Percentiles rank a stretch among this genome's conserved stretches.
Evolutionary conservation across 92 coral and sea anemone species (phyloP).

Genomic region (Epizoanthus stellaris): DNA sequence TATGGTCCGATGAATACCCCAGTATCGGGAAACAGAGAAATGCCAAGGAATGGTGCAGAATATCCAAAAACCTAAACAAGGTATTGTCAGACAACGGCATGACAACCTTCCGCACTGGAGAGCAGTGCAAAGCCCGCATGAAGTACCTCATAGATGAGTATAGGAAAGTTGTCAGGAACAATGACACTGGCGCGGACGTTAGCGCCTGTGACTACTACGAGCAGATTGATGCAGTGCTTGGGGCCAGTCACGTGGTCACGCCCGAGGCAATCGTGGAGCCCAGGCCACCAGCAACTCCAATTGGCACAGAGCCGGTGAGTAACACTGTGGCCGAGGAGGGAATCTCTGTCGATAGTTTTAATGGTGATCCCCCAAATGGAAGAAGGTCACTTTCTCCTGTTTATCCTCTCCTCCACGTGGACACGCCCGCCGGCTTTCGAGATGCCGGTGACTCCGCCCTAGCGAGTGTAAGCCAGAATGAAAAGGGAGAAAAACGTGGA

Average conservation of each 20-base stretch:
- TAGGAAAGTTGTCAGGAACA: conserved; percentile 46
- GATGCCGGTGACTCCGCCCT: not conserved
- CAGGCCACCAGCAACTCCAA: not conserved
- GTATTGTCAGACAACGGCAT: conserved; percentile 60
- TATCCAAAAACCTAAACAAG: conserved; percentile 58
- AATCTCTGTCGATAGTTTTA: conserved; percentile 40
- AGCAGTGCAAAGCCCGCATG: conserved; percentile 70
- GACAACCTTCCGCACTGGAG: conserved; percentile 61
- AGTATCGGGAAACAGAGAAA: conserved; percentile 62
- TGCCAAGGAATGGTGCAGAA: conserved; percentile 61
- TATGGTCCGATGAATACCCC: conserved; percentile 61
- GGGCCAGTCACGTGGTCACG: conserved; percentile 28
- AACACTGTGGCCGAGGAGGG: conserved; percentile 46
- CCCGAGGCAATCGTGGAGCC: conserved; percentile 14
- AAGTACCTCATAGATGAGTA: conserved; percentile 61
- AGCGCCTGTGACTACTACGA: conserved; percentile 61
- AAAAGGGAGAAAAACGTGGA: conserved; percentile 34
- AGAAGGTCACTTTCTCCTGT: conserved; percentile 12
- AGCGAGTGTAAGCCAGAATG: not conserved
- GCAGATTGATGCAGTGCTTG: conserved; percentile 57
- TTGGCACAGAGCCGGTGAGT: not conserved
- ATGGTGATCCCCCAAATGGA: conserved; percentile 16
- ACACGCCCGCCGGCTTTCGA: conserved; percentile 22
- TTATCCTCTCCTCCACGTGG: conserved; percentile 33
- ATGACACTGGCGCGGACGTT: conserved; percentile 45